Conservation (phyloP, 2,797 vertebrate genomes). For the Siniperca scherzeri region DNA sequence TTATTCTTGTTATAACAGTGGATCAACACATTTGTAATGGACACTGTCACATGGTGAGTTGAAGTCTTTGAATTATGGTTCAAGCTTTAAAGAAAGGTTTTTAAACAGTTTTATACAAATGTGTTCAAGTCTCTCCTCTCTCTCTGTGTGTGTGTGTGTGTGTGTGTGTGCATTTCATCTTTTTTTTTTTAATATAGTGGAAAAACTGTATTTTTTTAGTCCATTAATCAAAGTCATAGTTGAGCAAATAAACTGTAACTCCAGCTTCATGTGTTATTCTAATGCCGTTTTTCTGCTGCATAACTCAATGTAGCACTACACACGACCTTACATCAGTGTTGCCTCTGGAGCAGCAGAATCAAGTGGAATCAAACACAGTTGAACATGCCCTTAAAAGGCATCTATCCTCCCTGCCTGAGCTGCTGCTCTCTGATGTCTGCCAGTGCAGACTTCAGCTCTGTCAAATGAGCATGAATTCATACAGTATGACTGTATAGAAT, state of each 20-base stretch:
- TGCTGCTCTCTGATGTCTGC: conserved; percentile 65
- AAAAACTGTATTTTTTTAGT: neutral
- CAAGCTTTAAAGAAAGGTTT: neutral
- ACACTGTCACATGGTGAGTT: conserved; percentile 45
- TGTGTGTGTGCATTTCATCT: neutral
- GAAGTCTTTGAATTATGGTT: conserved; percentile 10
- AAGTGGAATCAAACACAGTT: conserved; percentile 73
- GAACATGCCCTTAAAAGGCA: conserved; percentile 87
- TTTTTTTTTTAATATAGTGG: neutral
- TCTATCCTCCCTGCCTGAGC: conserved; percentile 59
- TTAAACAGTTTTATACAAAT: neutral
- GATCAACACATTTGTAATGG: neutral
- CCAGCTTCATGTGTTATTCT: conserved; percentile 26
- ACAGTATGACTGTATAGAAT: conserved; percentile 1
- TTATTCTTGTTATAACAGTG: neutral
- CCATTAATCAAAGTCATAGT: neutral
- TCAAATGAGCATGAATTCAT: conserved; percentile 52
- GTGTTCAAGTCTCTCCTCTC: neutral
- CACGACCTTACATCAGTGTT: conserved; percentile 48
- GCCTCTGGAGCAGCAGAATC: conserved; percentile 65
- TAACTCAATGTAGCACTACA: conserved; percentile 46
- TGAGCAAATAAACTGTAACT: conserved; percentile 8
- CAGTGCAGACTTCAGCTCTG: conserved; percentile 66
- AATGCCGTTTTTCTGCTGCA: conserved; percentile 17
- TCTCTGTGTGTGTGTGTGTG: neutral